Evolutionary conservation across 2,113 vertebrate species (phyloP).

Genomic region (Chaetura pelagica): DNA sequence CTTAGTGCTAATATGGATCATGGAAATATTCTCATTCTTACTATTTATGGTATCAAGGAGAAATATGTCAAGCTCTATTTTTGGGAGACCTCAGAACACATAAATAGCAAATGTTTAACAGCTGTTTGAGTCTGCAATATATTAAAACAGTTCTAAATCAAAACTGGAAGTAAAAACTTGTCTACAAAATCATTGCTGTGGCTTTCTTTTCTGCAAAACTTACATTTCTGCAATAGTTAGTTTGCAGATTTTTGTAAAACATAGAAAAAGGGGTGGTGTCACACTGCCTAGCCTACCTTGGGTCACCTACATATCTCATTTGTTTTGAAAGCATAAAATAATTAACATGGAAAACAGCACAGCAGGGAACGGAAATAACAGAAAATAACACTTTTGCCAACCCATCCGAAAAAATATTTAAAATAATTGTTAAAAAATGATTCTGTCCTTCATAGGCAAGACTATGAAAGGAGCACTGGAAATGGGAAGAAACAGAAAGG

Average conservation of each 20-base stretch:
- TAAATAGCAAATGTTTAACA: not conserved
- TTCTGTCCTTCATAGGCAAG: not conserved
- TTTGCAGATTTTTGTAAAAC: not conserved
- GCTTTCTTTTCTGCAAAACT: not conserved
- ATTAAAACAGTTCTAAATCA: not conserved
- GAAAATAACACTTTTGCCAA: not conserved
- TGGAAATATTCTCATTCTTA: not conserved
- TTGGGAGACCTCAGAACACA: not conserved
- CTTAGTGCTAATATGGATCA: not conserved
- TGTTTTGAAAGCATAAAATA: not conserved
- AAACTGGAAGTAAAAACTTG: not conserved
- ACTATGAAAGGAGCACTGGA: not conserved
- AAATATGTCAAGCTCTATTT: not conserved
- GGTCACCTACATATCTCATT: not conserved
- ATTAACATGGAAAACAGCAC: not conserved
- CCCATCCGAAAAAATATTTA: not conserved
- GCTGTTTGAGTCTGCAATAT: not conserved
- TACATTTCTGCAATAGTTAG: not conserved
- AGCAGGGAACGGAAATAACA: not conserved
- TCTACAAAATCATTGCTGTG: not conserved
- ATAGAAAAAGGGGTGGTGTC: not conserved
- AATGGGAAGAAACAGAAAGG: not conserved
- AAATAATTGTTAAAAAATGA: not conserved
- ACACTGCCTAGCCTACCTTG: not conserved
- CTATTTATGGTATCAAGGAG: not conserved